Conservation (phyloP, 2,888 invertebrate genomes). For the Athalia rosae region DNA sequence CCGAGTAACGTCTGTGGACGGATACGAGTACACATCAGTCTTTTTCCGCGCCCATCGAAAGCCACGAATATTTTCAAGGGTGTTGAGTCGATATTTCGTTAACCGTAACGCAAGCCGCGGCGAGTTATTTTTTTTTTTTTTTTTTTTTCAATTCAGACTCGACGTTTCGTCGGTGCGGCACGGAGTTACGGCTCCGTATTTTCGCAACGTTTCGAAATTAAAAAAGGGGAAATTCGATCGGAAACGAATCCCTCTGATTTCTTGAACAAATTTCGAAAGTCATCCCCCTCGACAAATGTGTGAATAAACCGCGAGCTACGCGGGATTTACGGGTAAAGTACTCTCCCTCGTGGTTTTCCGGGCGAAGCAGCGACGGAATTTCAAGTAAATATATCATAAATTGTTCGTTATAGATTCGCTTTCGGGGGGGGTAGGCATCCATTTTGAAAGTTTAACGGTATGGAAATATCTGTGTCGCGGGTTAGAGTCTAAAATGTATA, state of each 20-base stretch:
- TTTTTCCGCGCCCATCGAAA: background rate
- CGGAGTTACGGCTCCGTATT: background rate
- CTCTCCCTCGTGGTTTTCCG: background rate
- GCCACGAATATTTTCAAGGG: conserved; percentile 32
- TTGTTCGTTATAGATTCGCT: conserved; percentile 21
- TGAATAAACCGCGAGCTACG: conserved; percentile 12
- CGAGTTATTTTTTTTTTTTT: no score
- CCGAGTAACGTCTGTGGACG: background rate
- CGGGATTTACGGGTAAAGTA: background rate
- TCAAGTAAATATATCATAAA: conserved; percentile 28
- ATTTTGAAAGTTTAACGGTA: conserved; percentile 42
- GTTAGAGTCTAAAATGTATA: conserved; percentile 19
- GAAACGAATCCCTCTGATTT: no score
- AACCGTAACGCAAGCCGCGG: background rate
- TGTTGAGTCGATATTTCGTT: conserved; percentile 41
- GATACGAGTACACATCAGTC: no score
- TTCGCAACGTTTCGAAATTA: background rate
- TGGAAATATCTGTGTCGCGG: conserved; percentile 42
- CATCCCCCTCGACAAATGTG: background rate
- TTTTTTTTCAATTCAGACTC: conserved; percentile 21
- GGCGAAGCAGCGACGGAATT: conserved; percentile 12
- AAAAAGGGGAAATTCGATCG: no score
- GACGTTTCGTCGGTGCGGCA: background rate
- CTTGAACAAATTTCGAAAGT: no score
- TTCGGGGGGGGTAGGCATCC: background rate